These are phyloP conservation scores for Metalampra italica DNA, from an alignment of 2,888 invertebrate species.

Conservation along the genomic window DNA sequence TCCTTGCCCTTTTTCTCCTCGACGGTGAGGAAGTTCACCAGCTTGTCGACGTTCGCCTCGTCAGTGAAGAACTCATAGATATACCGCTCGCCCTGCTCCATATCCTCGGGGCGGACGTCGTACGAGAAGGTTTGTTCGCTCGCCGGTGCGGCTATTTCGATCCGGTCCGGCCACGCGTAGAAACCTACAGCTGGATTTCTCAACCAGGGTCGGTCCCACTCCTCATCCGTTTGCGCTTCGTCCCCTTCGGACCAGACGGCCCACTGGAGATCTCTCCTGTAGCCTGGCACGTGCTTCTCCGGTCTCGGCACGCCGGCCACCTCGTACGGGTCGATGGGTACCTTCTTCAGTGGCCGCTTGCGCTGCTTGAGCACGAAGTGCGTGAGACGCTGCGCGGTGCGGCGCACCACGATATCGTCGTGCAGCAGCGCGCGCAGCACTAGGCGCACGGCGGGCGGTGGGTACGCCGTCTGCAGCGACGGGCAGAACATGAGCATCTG, in stretches of 20 bases:
- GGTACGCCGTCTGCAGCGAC: constrained; percentile 83
- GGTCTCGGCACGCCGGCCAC: constrained; percentile 53
- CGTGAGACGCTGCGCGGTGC: constrained; percentile 81
- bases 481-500: constrained; percentile 85
- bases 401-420: constrained; percentile 89
- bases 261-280: constrained; percentile 86
- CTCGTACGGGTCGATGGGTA: constrained; percentile 76
- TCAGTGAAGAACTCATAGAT: constrained; percentile 84
- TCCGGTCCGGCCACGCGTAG: constrained; percentile 74
- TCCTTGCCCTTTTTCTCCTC: constrained; percentile 93
- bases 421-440: constrained; percentile 83
- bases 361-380: constrained; percentile 84
- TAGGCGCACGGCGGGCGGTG: constrained; percentile 80
- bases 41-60: constrained; percentile 81
- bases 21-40: constrained; percentile 85
- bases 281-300: constrained; percentile 57
- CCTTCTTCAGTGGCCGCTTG: constrained; percentile 81
- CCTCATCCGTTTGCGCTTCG: constrained; percentile 80
- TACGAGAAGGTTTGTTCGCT: constrained; percentile 79
- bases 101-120: constrained; percentile 69
- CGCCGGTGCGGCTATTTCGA: constrained; percentile 84
- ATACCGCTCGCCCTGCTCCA: constrained; percentile 81
- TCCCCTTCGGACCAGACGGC: constrained; percentile 81
- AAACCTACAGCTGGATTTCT: constrained; percentile 83
- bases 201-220: constrained; percentile 86